Evolutionary conservation across 1,140 invertebrate genomes (phyloP), one percentile per base, ranked within the genome.

Genomic region (Dolichoris vasculosae): DNA sequence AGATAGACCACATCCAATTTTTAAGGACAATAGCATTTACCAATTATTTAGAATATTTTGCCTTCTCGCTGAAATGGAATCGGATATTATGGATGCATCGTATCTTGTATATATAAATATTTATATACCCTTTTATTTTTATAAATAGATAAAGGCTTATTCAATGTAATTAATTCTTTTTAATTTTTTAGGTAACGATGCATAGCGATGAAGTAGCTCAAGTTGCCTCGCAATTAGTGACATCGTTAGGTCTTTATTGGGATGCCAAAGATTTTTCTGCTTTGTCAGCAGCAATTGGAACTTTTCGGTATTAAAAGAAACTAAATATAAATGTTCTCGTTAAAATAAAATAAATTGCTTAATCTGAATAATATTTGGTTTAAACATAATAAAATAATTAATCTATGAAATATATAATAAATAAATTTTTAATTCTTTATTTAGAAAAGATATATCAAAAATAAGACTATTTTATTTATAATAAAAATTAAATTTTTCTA

Each of bases 31-130:
- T 40, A 95, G 95, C 67, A 94, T 96, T 6, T 97, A 96, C 90
- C 95, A 96, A 89, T 92, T 97, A 75, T 97, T 97, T 91, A 93
- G 96, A 87, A 95, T 97, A 86, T 97, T 97, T 91, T 97, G 96
- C 89, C 93, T 97, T 7, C 92, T 97, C 2, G 96, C 95, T 2
- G 96, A 97, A 89, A 92, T 96, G 73, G 93, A 95, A 32, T 92
- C 94, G 11, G 94, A 95, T 81, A 69, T 88, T n/a, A 87, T 87
- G 35, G 89, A 89, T 83, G 75, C 84, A 43, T 88, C 85, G 77
- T 88, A 90, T 69, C 55, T 83, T n/a, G 86, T 86, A 84, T n/a
- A 15, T 26, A 38, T 67, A 43, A n/a, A 40, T 38, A 35, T 76
- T 69, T 67, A 32, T 48, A 55, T 35, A 8, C 30, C 67, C 51